These are phyloP conservation scores for Globia sparganii DNA, from an alignment of 2,888 invertebrate species.

Conservation along the genomic window DNA sequence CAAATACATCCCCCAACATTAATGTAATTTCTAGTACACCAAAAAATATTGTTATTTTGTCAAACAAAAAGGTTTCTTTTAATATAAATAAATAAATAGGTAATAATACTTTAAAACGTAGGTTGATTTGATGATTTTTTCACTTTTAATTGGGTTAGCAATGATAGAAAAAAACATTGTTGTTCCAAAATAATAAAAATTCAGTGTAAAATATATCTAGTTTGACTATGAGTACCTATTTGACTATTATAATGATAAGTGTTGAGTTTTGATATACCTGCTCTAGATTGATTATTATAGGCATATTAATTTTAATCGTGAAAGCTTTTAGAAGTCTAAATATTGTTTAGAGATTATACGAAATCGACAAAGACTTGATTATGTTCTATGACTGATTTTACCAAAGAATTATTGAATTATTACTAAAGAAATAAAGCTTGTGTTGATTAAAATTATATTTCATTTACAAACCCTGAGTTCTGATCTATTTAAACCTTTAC, in stretches of 20 bases:
- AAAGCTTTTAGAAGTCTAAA: neutral
- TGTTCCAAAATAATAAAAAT: too few species aligned
- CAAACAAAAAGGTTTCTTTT: neutral
- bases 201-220: too few species aligned
- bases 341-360: neutral
- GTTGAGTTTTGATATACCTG: neutral
- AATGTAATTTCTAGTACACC: neutral
- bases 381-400: neutral
- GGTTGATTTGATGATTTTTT: too few species aligned
- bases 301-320: neutral
- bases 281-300: neutral
- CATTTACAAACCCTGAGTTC: neutral
- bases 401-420: neutral
- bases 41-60: neutral
- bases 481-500: neutral
- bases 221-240: too few species aligned
- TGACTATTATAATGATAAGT: too few species aligned
- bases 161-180: too few species aligned
- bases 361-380: neutral
- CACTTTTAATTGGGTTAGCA: too few species aligned
- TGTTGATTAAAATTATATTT: neutral
- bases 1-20: neutral
- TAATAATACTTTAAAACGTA: too few species aligned
- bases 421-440: neutral
- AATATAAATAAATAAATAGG: neutral